Percentiles rank a stretch among this genome's conserved stretches.
phyloP scores from a whole-genome alignment of 1,140 invertebrate species.

The Phymastichus coffea region DNA sequence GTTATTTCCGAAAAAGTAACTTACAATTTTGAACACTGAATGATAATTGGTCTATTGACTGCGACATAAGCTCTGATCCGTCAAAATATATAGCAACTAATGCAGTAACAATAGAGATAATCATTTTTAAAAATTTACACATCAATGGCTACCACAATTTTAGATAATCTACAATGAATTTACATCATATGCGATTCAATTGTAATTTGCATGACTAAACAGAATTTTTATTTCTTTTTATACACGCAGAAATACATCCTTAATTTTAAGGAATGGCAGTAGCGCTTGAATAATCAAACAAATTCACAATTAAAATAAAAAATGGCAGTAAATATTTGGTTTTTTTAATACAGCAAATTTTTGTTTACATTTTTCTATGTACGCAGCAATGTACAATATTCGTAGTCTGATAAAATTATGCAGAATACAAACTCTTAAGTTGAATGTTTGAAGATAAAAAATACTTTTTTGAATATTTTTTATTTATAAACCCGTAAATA shows the following conservation, averaged over 20 bases:
- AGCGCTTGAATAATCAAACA: constrained; percentile 48
- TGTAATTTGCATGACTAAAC: constrained; percentile 48
- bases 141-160: constrained; percentile 11
- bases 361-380: constrained; percentile 7
- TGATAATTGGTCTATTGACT: constrained; percentile 19
- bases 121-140: constrained; percentile 22
- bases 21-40: constrained; percentile 16
- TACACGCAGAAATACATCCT: constrained; percentile 36
- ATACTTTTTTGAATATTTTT: too few relatives aligned
- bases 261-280: constrained; percentile 50
- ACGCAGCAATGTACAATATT: background rate
- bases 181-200: constrained; percentile 39
- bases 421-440: too few relatives aligned
- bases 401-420: too few relatives aligned
- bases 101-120: background rate
- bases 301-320: constrained; percentile 43
- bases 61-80: background rate
- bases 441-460: too few relatives aligned
- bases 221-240: constrained; percentile 33
- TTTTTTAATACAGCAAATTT: constrained; percentile 32
- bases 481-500: too few relatives aligned
- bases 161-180: constrained; percentile 34
- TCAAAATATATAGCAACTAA: constrained; percentile 8
- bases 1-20: too few relatives aligned
- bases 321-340: constrained; percentile 50